Evolutionary conservation across 35 echinoderm and acorn worm genomes (phyloP), one percentile per base, ranked within the genome.

Genomic region (Holothuria glaberrima): DNA sequence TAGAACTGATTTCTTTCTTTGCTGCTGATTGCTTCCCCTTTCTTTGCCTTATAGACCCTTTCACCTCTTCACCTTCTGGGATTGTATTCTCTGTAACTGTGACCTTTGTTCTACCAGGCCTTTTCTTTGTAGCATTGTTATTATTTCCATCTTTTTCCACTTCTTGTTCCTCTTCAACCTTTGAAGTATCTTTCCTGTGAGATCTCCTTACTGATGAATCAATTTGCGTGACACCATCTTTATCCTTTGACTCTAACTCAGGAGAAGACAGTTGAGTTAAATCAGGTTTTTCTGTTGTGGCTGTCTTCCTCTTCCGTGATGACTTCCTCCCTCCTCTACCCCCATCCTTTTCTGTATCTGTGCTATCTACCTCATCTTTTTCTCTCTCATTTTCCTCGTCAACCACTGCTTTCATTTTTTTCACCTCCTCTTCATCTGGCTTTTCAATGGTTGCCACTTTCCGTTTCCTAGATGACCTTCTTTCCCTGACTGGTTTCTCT

Each of bases 291-390:
- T 84, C 80, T 35, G 61, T 27, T 17, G 80, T 84, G n/a, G 57
- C 80, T 20, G 27, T 63, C 58, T 36, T 84, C 80, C 80, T 84
- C 57, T 84, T 50, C 67, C 65, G 31, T 32, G 24, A 29, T 34
- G 56, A 63, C 57, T 50, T 59, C 20, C 29, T 86, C 2, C 82
- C 58, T 21, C 32, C 59, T 20, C 31, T 67, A 13, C 61, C 20
- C 22, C 65, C 35, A 19, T 70, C 85, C 24, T 67, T 87, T 62
- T 87, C 85, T 46, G 85, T 18, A 24, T 21, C 30, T 2, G 12
- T 68, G 22, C 67, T 87, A 46, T 84, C 80, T 19, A 61, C 31
- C 29, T 84, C 80, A 59, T 54, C 80, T 62, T 84, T 84, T 38
- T 84, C 80, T 25, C 7, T 50, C 6, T 50, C 30, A 17, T 60